Evolutionary conservation across 2,113 vertebrate genomes (phyloP), one percentile per base, ranked within the genome.

Genomic region (Megatriorchis doriae): DNA sequence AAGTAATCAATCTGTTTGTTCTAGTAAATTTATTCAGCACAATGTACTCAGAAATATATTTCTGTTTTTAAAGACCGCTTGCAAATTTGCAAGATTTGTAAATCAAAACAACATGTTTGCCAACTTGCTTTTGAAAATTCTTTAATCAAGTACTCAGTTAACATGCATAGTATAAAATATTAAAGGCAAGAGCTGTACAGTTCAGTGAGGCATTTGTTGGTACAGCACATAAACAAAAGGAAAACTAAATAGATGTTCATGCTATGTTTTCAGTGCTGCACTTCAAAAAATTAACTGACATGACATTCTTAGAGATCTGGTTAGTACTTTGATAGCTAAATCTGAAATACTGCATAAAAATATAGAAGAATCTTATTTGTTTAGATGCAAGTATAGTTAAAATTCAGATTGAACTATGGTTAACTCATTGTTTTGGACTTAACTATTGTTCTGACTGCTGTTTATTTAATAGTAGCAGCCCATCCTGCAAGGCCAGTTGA

Each of bases 21-120:
- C 79, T 85, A 93, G n/a, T 86, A 59, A 95, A 87, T 95, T 92
- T 96, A 92, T 96, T 95, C 38, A 93, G n/a, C 65, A 97, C 25
- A 77, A 23, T 74, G 20, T 82, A 38, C 23, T 92, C 68, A 81
- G 88, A 96, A 95, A 91, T 79, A 71, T 8, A 67, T 63, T 96
- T 95, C 79, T 75, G 5, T 96, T 94, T 97, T 94, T 93, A 96
- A 90, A 94, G 56, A 36, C 11, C 73, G 21, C 62, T 85, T 79
- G 53, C 16, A 65, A 68, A 71, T 87, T 58, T 82, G 29, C 27
- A 58, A 48, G 40, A 40, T 81, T 86, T 90, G 32, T 62, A 62
- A 88, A 67, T 56, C 1, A 72, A 90, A 87, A 56, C 42, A n/a
- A 20, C 4, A 2, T 16, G 20, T 81, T 94, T 87, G 43, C 16